Base-by-base conservation (phyloP, 2,797 vertebrate species). In the Erethizon dorsatum region DNA sequence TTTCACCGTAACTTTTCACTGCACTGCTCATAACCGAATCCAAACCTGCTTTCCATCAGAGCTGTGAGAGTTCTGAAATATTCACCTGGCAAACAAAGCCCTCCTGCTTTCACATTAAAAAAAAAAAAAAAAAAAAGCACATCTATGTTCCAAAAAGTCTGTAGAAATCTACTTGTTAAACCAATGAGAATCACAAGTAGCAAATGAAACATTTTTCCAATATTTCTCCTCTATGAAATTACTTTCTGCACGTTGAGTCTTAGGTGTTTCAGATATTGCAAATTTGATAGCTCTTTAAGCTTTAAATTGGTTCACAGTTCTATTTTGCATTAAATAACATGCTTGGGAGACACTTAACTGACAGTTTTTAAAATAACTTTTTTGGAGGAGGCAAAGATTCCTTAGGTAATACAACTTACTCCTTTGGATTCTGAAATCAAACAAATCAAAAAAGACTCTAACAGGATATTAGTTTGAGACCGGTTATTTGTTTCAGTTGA, bases 31-130 rank as follows among this genome's bases (percentile, higher is more conserved):
- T 73, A 54, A 75, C 47, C 93, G 80, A 59, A 97, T 31, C 41
- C 47, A 95, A 97, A 86, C 28, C 91, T 96, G 61, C 83, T 96
- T 95, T 93, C 79, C 56, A 88, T 91, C 91, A 86, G 28, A 93
- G 41, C 33, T 80, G 41, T 31, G 65, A 71, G 91, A 65, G 54
- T 12, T 92, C 96, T 95, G 83, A 97, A 97, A 95, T 78, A 95
- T 50, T 67, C 88, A 96, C 90, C 86, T 96, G 87, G 80, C 90
- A 97, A 79, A 92, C 33, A 33, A 94, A 97, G 26, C 33, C 15
- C 3, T 54, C 47, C 77, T 71, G n/a, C 50, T 77, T 87, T 93
- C 56, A 94, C 87, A 82, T 86, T 52, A 2, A 33, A 83, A 45
- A 83, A 54, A 65, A 7, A 83, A 54, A 65, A 7, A n/a, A 54